A percentile compares a stretch with the other conserved stretches of the same genome.
phyloP scores from a whole-genome alignment of 2,797 vertebrate species.

The Eremophila alpestris region DNA sequence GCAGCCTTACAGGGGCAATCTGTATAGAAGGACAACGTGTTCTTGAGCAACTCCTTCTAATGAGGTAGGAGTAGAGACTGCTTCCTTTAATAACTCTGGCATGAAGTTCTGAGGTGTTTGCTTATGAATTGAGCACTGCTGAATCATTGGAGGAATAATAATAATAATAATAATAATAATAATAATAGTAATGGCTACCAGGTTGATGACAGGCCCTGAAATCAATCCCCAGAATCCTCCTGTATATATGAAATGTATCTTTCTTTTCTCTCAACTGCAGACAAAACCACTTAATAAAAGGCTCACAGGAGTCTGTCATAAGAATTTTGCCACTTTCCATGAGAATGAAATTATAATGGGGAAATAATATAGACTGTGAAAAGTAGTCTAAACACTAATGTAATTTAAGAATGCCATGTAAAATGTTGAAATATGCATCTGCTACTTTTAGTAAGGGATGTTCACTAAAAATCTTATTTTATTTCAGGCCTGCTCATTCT shows the following conservation, averaged over 20 bases:
- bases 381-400: neutral
- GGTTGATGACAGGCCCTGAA: neutral
- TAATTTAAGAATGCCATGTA: neutral
- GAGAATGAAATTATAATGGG: neutral
- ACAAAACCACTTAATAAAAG: neutral
- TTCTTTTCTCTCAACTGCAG: neutral
- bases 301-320: neutral
- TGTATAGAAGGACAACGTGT: neutral
- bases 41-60: slow-evolving; percentile 38
- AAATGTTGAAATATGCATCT: neutral
- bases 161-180: too few species aligned
- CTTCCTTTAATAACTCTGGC: slow-evolving; percentile 38
- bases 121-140: neutral
- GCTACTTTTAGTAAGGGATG: neutral
- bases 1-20: slow-evolving; percentile 38
- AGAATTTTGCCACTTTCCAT: neutral
- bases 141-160: neutral
- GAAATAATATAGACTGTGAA: neutral
- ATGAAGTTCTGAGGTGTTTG: neutral
- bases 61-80: neutral
- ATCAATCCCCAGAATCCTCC: neutral
- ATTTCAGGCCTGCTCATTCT: neutral
- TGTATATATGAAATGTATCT: neutral
- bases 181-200: neutral
- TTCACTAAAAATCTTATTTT: neutral